These are phyloP conservation scores for Xanthostigma xanthostigma DNA, from an alignment of 2,888 invertebrate genomes.

Conservation along the genomic window DNA sequence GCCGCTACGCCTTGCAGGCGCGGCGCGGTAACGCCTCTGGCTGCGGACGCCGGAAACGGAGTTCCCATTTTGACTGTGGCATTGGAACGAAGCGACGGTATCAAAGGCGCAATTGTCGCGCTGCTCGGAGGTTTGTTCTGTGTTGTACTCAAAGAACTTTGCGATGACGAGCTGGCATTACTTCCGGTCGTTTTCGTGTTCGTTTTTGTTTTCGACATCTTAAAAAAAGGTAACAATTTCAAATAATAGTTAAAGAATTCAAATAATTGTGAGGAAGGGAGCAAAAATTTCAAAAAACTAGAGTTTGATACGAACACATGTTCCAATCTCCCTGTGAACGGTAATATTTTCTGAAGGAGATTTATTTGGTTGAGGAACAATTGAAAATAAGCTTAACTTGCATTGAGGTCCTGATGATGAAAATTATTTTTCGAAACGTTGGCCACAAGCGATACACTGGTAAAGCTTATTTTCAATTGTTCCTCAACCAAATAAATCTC, in stretches of 20 bases:
- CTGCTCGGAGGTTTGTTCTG: constrained; percentile 16
- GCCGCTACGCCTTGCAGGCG: constrained; percentile 26
- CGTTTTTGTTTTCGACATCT: constrained; percentile 4
- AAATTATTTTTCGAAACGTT: no score
- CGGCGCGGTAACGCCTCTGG: constrained; percentile 29
- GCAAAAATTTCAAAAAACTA: no score
- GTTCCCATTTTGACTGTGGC: constrained; percentile 5
- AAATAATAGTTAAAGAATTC: neutral
- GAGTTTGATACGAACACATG: no score
- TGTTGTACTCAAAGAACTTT: constrained; percentile 13
- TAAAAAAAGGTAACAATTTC: neutral
- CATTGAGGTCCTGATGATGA: no score
- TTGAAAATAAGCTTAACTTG: no score
- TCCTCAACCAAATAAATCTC: no score
- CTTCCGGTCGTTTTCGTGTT: constrained; percentile 3
- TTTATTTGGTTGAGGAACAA: no score
- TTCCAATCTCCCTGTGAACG: no score
- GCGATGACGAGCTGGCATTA: constrained; percentile 14
- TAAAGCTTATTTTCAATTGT: no score
- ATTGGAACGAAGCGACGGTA: constrained; percentile 12
- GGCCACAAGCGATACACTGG: no score
- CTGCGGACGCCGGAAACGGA: constrained; percentile 8
- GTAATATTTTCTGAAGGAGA: no score
- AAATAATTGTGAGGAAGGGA: no score
- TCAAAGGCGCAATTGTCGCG: constrained; percentile 11